phyloP scores from a whole-genome alignment of 2,888 invertebrate genomes.

The Seira ritae region DNA sequence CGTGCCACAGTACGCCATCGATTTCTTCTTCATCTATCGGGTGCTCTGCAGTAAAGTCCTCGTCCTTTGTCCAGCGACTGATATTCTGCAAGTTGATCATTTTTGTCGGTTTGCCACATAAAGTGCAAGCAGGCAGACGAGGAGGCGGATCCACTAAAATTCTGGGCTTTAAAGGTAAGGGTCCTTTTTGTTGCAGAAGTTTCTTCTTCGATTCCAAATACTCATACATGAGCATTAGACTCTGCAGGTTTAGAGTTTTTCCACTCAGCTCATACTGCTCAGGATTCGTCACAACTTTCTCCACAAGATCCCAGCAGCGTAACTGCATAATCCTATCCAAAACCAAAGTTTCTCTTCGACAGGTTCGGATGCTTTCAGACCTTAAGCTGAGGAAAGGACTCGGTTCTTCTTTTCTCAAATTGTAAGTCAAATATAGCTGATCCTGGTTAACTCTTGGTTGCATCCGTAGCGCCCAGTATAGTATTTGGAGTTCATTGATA shows the following conservation, averaged over 20 bases:
- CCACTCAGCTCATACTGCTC: conserved; percentile 32
- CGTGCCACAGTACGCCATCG: conserved; percentile 57
- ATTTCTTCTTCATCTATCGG: conserved; percentile 44
- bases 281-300: conserved; percentile 48
- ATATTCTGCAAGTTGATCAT: neutral
- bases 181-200: neutral
- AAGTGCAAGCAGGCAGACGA: conserved; percentile 34
- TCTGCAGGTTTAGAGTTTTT: conserved; percentile 44
- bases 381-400: conserved; percentile 30
- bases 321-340: conserved; percentile 49
- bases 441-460: conserved; percentile 31
- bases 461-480: conserved; percentile 50
- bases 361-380: neutral
- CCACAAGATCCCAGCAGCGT: conserved; percentile 30
- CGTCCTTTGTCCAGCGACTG: neutral
- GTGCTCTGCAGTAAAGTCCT: conserved; percentile 28
- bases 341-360: conserved; percentile 37
- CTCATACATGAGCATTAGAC: conserved; percentile 45
- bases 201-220: conserved; percentile 46
- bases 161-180: conserved; percentile 41
- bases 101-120: conserved; percentile 41
- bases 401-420: conserved; percentile 31
- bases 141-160: conserved; percentile 46
- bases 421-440: conserved; percentile 34
- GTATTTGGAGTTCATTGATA: conserved; percentile 38